Conservation (phyloP, 2,797 vertebrate species). For the Phaenicophaeus curvirostris region DNA sequence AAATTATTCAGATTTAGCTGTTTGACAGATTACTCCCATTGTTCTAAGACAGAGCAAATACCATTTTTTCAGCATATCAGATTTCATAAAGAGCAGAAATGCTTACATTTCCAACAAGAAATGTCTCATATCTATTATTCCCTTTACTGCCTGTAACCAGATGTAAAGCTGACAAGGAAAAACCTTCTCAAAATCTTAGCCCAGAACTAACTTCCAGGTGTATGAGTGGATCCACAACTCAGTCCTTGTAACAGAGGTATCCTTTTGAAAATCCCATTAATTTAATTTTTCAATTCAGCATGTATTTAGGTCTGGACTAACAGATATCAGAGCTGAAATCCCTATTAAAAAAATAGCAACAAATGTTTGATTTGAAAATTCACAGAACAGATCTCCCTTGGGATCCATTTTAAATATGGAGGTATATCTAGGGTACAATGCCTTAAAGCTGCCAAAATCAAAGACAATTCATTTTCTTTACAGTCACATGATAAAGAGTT, state of each 20-base stretch:
- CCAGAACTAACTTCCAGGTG: neutral
- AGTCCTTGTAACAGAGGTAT: fast-evolving
- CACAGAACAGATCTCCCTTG: neutral
- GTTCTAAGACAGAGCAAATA: neutral
- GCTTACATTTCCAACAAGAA: neutral
- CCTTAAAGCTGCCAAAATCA: neutral
- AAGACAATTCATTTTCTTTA: neutral
- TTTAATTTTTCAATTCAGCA: neutral
- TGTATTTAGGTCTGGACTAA: neutral
- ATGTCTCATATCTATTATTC: neutral
- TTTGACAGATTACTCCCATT: neutral
- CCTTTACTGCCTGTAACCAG: neutral
- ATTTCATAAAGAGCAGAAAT: neutral
- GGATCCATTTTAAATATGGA: neutral
- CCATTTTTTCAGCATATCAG: neutral
- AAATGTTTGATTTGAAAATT: neutral
- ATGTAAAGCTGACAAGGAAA: neutral
- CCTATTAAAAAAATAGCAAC: neutral
- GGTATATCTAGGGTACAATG: neutral
- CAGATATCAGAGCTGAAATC: neutral
- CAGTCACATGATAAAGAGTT: neutral
- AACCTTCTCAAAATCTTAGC: neutral
- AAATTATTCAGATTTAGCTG: neutral
- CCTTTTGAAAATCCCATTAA: neutral
- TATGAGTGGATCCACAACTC: neutral